phyloP scores from a whole-genome alignment of 2,797 vertebrate genomes.

The Hirundo rustica region DNA sequence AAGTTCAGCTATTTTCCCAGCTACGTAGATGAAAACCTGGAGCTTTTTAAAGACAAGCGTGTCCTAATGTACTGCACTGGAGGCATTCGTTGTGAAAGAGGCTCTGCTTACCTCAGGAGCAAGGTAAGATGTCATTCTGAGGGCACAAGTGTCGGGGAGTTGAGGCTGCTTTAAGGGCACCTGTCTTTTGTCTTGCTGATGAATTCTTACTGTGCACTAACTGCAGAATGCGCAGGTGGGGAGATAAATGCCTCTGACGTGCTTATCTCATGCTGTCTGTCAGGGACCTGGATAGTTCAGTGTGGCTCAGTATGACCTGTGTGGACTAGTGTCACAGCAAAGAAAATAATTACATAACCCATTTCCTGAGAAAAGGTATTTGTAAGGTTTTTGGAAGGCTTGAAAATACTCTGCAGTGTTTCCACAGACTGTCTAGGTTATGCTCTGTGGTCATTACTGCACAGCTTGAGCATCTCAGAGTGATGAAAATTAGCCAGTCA shows the following conservation, averaged over 20 bases:
- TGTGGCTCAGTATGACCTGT: background rate
- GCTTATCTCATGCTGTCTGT: background rate
- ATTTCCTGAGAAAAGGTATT: background rate
- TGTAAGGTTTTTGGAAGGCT: background rate
- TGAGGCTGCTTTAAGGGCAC: background rate
- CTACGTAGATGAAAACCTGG: slow-evolving; percentile 91
- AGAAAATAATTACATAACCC: background rate
- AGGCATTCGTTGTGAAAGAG: slow-evolving; percentile 94
- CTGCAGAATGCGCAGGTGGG: background rate
- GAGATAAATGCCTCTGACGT: background rate
- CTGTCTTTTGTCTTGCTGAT: background rate
- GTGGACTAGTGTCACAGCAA: background rate
- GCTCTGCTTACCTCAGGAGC: slow-evolving; percentile 92
- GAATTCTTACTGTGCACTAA: background rate
- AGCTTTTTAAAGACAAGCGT: slow-evolving; percentile 90
- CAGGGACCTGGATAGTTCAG: background rate
- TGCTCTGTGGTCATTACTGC: background rate
- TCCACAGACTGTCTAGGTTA: background rate
- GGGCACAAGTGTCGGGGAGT: fast-evolving
- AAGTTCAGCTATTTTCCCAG: slow-evolving; percentile 99
- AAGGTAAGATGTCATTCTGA: slow-evolving; percentile 79
- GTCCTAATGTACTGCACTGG: slow-evolving; percentile 98
- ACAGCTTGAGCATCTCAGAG: background rate
- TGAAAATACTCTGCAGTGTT: background rate
- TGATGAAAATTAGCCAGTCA: background rate